Percentiles rank a stretch among this genome's conserved stretches.
Evolutionary conservation across 2,888 invertebrate genomes (phyloP).

Genomic region (Autographa pulchrina): DNA sequence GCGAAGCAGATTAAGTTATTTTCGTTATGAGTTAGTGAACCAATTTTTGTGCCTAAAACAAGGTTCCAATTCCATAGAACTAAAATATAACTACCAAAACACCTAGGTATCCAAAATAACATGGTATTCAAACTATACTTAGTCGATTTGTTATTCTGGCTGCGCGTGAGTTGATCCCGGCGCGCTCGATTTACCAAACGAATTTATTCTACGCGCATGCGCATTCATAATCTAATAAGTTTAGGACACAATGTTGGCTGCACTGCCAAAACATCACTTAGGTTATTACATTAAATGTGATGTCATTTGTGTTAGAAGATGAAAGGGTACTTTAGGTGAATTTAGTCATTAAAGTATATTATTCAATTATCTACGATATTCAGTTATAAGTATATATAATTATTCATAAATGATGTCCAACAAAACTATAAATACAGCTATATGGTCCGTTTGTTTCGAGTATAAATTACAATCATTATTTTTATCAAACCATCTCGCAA

Average conservation of each 20-base stretch:
- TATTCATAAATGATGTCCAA: no score
- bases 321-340: neutral
- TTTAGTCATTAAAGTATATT: neutral
- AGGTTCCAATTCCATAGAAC: no score
- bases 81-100: neutral
- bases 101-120: neutral
- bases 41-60: no score
- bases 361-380: neutral
- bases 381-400: neutral
- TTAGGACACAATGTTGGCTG: constrained; percentile 6
- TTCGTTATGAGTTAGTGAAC: no score
- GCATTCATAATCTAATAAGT: constrained; percentile 6
- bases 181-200: constrained; percentile 3
- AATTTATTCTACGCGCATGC: neutral
- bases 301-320: neutral
- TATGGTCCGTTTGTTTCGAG: no score
- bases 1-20: no score
- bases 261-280: constrained; percentile 7
- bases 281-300: neutral
- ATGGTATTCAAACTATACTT: neutral
- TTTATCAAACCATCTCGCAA: no score
- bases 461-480: no score
- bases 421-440: no score
- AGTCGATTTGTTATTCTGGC: constrained; percentile 2
- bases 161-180: constrained; percentile 4